Evolutionary conservation across 1,140 invertebrate species (phyloP), one percentile per base, ranked within the genome.

Genomic region (Drosophila arawakana): DNA sequence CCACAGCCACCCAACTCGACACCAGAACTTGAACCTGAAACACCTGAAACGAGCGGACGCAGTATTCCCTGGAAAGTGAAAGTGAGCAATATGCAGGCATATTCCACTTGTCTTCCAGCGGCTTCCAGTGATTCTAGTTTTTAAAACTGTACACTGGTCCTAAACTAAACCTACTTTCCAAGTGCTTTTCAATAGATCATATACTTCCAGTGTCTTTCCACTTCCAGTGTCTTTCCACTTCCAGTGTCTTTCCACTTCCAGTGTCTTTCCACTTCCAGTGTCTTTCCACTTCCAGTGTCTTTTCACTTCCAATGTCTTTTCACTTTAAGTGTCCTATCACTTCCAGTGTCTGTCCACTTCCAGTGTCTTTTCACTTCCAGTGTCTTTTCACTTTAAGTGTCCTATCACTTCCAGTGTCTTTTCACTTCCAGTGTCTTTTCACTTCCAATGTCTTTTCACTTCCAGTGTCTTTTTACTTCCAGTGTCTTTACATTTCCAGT

Each of bases 41-140:
- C 15, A 21, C 18, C 18, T 21, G 4, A 30, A 41, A n/a, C 3
- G 35, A 13, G 44, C 6, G 30, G 21, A 52, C 47, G 35, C 65
- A 73, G 62, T 73, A 73, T 73, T 73, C 46, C 47, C 25, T 35
- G 37, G 37, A 18, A 39, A 58, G 13, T 18, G 46, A 39, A 39
- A 58, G 13, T 18, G 46, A 39, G 7, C 6, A 13, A 7, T 41
- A 11, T 43, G 39, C 11, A 41, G 9, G 11, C 3, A 43, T 5
- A 13, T 65, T 52, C 49, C 46, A 61, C 34, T 41, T 7, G 4
- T 8, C 58, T 59, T 35, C 10, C 50, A 59, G 35, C 57, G 7
- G 34, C 58, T 59, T 35, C 10, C 50, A 59, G 25, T 65, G 18
- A 15, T 50, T 30, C 0, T 11, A 15, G 49, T 37, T 37, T 46